A percentile compares a stretch with the other conserved stretches of the same genome.
Evolutionary conservation across 2,797 vertebrate genomes (phyloP).

Genomic region (Microcaecilia unicolor): DNA sequence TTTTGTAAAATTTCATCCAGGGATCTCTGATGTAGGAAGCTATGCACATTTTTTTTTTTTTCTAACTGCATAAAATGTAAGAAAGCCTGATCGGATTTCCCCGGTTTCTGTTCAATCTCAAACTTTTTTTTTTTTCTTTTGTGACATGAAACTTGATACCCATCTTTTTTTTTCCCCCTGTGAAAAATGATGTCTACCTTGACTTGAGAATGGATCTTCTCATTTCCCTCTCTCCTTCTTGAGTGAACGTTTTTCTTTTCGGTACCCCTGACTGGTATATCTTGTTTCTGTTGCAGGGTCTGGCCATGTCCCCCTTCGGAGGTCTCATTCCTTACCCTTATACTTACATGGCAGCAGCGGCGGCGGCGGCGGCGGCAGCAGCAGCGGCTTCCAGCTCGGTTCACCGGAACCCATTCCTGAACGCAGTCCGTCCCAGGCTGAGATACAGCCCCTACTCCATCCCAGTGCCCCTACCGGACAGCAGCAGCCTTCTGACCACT

Average conservation of each 20-base stretch:
- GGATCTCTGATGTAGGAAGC: too few relatives aligned
- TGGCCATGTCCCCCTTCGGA: conserved; percentile 92
- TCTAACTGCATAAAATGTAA: too few relatives aligned
- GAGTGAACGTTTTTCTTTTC: not conserved
- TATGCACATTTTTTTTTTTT: too few relatives aligned
- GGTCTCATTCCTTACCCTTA: conserved; percentile 91
- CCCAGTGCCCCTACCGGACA: conserved; percentile 77
- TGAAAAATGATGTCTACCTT: too few relatives aligned
- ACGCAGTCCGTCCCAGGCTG: conserved; percentile 80
- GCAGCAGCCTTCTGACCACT: conserved; percentile 72
- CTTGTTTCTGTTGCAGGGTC: conserved; percentile 59
- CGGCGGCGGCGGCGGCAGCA: conserved; percentile 63
- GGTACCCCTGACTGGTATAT: too few relatives aligned
- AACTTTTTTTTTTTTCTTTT: too few relatives aligned
- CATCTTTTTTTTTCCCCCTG: too few relatives aligned
- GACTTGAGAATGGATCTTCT: not conserved
- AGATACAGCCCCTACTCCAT: conserved; percentile 92
- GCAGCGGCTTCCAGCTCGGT: conserved; percentile 73
- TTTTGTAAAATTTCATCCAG: too few relatives aligned
- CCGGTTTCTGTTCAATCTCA: too few relatives aligned
- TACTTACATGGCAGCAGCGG: conserved; percentile 92
- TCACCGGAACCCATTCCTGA: conserved; percentile 86
- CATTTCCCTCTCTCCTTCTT: not conserved
- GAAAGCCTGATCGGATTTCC: too few relatives aligned
- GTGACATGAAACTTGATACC: too few relatives aligned